Percentiles rank a stretch among this genome's conserved stretches.
phyloP scores from a whole-genome alignment of 2,797 vertebrate species.

The Corythornis leucogaster region DNA sequence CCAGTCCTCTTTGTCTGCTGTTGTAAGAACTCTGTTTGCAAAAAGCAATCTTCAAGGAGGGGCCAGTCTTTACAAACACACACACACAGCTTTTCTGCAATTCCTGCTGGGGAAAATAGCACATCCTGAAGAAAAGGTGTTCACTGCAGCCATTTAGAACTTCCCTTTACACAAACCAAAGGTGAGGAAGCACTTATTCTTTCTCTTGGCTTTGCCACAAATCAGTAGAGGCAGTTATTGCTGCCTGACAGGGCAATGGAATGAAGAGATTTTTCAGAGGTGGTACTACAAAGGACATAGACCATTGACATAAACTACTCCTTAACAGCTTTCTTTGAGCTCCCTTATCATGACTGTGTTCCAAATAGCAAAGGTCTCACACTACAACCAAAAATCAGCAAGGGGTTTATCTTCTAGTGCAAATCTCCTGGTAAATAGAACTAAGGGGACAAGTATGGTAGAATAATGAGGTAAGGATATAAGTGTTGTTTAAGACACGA shows the following conservation, averaged over 20 bases:
- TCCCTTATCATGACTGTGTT: not conserved
- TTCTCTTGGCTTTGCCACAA: constrained; percentile 6
- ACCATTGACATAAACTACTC: not conserved
- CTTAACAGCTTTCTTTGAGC: not conserved
- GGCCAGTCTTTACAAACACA: not conserved
- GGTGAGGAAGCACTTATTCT: not conserved
- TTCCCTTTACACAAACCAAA: not conserved
- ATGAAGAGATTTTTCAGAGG: constrained; percentile 16
- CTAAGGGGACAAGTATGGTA: not conserved
- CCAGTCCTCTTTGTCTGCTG: not conserved
- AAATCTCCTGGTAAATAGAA: not conserved
- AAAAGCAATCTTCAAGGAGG: not conserved
- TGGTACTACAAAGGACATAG: not conserved
- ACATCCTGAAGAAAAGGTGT: not conserved
- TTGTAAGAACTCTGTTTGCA: not conserved
- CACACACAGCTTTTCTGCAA: not conserved
- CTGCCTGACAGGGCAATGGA: not conserved
- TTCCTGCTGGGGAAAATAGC: not conserved
- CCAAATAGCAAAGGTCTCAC: not conserved
- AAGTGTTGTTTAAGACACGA: not conserved
- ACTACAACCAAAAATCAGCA: not conserved
- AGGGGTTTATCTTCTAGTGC: not conserved
- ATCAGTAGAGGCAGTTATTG: constrained; percentile 10
- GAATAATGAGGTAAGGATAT: not conserved
- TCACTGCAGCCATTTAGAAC: not conserved